Evolutionary conservation across 2,113 vertebrate genomes (phyloP).

Genomic region (Cathartes aura): DNA sequence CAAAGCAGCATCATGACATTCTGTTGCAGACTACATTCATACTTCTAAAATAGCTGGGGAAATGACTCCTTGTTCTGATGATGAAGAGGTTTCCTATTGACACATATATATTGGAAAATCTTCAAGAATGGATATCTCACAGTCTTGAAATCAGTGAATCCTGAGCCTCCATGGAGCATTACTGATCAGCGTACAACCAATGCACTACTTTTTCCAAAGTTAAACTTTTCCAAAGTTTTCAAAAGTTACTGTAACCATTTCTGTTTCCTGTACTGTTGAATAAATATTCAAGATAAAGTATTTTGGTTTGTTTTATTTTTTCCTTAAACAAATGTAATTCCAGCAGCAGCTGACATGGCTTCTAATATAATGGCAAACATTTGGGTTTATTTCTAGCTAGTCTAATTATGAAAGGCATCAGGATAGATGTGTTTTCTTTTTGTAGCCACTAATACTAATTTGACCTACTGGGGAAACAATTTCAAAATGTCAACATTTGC

Average conservation of each 20-base stretch:
- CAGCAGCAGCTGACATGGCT: not conserved
- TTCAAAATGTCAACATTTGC: conserved; percentile 67
- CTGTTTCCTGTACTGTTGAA: not conserved
- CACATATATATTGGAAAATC: not conserved
- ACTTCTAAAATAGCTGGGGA: not conserved
- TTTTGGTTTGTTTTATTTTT: not conserved
- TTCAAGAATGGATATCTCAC: not conserved
- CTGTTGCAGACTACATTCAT: not conserved
- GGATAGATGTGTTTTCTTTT: conserved; percentile 36
- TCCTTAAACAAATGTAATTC: not conserved
- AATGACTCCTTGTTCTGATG: not conserved
- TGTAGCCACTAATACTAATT: conserved; percentile 52
- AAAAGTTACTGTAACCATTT: not conserved
- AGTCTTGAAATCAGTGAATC: not conserved
- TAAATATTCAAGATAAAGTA: not conserved
- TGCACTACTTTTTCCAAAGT: not conserved
- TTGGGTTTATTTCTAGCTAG: not conserved
- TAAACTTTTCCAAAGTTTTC: not conserved
- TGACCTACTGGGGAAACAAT: conserved; percentile 58
- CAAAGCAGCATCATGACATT: not conserved
- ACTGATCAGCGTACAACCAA: not conserved
- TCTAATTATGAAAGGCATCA: conserved; percentile 25
- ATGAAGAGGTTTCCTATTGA: not conserved
- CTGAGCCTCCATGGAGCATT: not conserved
- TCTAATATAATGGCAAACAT: not conserved